phyloP scores from a whole-genome alignment of 2,797 vertebrate genomes.

The Danio choprae region DNA sequence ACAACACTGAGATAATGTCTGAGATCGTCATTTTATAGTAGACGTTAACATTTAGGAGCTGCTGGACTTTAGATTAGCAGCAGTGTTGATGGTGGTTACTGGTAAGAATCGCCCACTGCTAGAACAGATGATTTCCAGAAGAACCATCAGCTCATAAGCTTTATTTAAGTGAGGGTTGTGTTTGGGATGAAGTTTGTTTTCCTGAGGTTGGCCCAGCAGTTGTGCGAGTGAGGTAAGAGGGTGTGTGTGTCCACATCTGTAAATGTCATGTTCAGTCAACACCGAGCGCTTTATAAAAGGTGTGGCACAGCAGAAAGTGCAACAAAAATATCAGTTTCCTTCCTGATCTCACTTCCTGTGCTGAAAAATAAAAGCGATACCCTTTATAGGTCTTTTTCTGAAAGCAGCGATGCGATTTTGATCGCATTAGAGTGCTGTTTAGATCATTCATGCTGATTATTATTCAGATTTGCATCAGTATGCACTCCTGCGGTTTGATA shows the following conservation, averaged over 20 bases:
- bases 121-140: background rate
- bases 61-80: background rate
- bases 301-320: constrained; percentile 42
- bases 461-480: background rate
- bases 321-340: constrained; percentile 23
- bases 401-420: background rate
- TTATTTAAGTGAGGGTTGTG: background rate
- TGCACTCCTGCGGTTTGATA: background rate
- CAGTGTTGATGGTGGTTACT: background rate
- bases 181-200: constrained; percentile 59
- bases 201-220: constrained; percentile 53
- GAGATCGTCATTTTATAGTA: constrained; percentile 18
- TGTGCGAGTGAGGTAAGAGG: constrained; percentile 53
- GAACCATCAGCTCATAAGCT: background rate
- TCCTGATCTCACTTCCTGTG: constrained; percentile 25
- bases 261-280: constrained; percentile 13
- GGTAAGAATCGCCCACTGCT: no score
- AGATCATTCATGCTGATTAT: background rate
- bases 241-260: constrained; percentile 46
- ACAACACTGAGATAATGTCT: constrained; percentile 32
- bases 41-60: constrained; percentile 10
- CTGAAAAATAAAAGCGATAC: background rate
- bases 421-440: constrained; percentile 1
- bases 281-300: constrained; percentile 4
- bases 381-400: background rate